Evolutionary conservation across 2,113 vertebrate genomes (phyloP).

Genomic region (Periophthalmodon schlosseri): DNA sequence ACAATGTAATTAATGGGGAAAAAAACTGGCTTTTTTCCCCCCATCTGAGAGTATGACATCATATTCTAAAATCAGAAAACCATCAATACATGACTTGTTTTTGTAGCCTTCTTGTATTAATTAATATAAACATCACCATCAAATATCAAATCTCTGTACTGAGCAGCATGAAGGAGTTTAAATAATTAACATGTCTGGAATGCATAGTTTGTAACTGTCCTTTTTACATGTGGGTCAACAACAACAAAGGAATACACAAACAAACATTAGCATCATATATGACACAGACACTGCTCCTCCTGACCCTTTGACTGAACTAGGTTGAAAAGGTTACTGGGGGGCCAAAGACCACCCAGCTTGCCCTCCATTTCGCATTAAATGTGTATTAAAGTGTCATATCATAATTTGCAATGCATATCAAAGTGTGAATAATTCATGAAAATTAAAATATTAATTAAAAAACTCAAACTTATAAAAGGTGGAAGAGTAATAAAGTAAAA

Average conservation of each 20-base stretch:
- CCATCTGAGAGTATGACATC: too few species aligned
- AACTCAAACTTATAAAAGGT: neutral
- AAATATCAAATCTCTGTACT: too few species aligned
- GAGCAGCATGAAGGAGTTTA: too few species aligned
- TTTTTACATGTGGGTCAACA: too few species aligned
- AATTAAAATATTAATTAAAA: neutral
- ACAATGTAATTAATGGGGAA: too few species aligned
- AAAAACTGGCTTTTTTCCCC: too few species aligned
- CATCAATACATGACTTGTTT: too few species aligned
- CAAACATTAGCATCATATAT: constrained; percentile 5
- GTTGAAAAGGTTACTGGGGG: constrained; percentile 54
- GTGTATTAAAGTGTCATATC: neutral
- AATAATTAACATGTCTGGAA: too few species aligned
- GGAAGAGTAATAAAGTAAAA: neutral
- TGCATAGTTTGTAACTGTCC: too few species aligned
- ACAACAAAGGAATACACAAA: neutral
- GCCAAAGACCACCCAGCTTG: constrained; percentile 67
- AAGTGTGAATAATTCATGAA: neutral
- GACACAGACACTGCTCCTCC: constrained; percentile 42
- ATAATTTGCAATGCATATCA: neutral
- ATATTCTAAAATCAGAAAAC: too few species aligned
- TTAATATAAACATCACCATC: too few species aligned
- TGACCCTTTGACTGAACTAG: constrained; percentile 27
- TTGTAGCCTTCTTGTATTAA: too few species aligned
- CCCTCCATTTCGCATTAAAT: neutral